Base-by-base conservation (phyloP, 1,140 invertebrate genomes). In the Carposina sasakii region DNA sequence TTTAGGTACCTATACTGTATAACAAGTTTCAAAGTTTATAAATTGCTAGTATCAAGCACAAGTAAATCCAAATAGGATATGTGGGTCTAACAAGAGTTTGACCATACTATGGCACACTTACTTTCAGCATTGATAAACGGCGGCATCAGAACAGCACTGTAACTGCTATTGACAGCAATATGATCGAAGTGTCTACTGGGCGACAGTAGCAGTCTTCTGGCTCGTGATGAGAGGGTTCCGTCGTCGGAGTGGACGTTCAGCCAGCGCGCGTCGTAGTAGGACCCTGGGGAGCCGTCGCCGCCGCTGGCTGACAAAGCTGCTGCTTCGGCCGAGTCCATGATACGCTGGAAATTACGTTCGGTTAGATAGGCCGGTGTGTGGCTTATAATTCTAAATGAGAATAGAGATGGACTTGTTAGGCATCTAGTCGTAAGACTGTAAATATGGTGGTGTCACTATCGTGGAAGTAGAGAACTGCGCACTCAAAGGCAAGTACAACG, bases 141-240 rank as follows among this genome's bases (percentile, higher is more conserved):
- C 9, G 97, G 96, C 65, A 98, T 90, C 57, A 98, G 90, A 54
- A 98, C 92, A 17, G 95, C 92, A 74, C 95, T 97, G 54, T 92
- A 86, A 67, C 89, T 94, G 44, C 92, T 88, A 81, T 97, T 98
- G 40, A 98, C 94, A 26, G 90, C 89, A 52, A 93, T 88, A 63
- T 93, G 91, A 16, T 94, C 93, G 68, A 94, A 95, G 66, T 94
- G 92, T 43, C 91, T 85, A 85, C 91, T 92, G 33, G 89, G 89
- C 23, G 87, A 87, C 28, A 93, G 87, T 22, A 89, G 83, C 60
- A 92, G 87, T 52, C 91, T 89, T n/a, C 90, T 85, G 2, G 91
- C 87, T 19, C 89, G 89, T 13, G 90, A 86, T 10, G 87, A 86
- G 37, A 90, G 76, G 63, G 90, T 91, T 52, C 90, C 92, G 76